Conservation (phyloP, 2,113 vertebrate species). For the Pionites leucogaster region DNA sequence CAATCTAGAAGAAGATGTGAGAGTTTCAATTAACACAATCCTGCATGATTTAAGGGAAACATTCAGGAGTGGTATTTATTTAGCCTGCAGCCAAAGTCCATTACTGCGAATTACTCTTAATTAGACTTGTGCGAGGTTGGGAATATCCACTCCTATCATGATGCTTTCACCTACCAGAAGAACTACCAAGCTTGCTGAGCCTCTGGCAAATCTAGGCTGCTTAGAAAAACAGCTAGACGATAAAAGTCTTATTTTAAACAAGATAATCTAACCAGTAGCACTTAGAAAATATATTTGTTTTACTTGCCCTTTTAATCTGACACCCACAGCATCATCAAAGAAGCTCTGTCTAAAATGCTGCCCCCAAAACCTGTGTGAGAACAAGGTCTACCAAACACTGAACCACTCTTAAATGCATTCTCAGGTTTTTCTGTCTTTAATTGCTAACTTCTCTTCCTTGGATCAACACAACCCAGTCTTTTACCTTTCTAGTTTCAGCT, state of each 20-base stretch:
- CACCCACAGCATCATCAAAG: constrained; percentile 10
- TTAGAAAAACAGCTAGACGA: constrained; percentile 27
- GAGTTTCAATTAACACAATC: constrained; percentile 70
- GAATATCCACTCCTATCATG: constrained; percentile 55
- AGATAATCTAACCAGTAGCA: constrained; percentile 22
- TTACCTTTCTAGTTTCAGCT: neutral
- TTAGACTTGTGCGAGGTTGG: constrained; percentile 61
- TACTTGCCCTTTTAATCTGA: constrained; percentile 11
- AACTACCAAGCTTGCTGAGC: constrained; percentile 32
- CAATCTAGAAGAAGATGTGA: constrained; percentile 54
- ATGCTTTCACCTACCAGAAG: constrained; percentile 52
- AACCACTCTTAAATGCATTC: neutral
- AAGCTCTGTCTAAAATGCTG: neutral
- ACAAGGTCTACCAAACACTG: neutral
- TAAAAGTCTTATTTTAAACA: constrained; percentile 45
- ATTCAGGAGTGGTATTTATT: constrained; percentile 67
- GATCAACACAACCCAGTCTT: neutral
- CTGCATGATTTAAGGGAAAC: constrained; percentile 63
- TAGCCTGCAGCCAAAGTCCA: constrained; percentile 67
- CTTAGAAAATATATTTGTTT: constrained; percentile 43
- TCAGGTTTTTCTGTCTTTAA: neutral
- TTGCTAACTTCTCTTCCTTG: neutral
- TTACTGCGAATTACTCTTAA: constrained; percentile 71
- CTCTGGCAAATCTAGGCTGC: constrained; percentile 35
- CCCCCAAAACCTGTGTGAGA: neutral